phyloP scores from a whole-genome alignment of 1,140 invertebrate species.

The Pseudachorutes palmiensis region DNA sequence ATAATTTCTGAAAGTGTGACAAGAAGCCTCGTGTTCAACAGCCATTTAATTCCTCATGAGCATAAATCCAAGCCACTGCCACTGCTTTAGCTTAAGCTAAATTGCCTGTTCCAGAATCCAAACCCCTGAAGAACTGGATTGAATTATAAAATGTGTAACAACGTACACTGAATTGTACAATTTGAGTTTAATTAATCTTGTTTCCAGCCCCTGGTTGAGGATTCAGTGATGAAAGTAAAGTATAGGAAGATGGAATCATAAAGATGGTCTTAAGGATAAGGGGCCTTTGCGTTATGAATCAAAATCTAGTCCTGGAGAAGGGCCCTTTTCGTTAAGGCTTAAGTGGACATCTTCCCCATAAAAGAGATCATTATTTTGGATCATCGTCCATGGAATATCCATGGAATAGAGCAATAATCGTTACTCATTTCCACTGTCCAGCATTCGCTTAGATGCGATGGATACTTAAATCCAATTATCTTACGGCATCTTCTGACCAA shows the following conservation, averaged over 20 bases:
- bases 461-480: too few species aligned
- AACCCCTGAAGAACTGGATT: too few species aligned
- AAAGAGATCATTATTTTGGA: background rate
- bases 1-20: background rate
- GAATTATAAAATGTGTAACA: slow-evolving; percentile 6
- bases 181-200: slow-evolving; percentile 6
- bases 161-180: background rate
- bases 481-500: too few species aligned
- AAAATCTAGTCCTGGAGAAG: background rate
- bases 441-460: too few species aligned
- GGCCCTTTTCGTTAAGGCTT: background rate
- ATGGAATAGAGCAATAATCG: slow-evolving; percentile 4
- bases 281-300: background rate
- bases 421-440: slow-evolving; percentile 1
- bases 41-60: background rate
- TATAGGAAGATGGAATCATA: background rate
- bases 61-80: background rate
- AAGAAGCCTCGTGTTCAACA: background rate
- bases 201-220: background rate
- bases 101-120: too few species aligned
- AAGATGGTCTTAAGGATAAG: slow-evolving; percentile 3
- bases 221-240: background rate
- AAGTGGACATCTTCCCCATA: background rate
- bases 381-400: background rate
- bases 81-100: too few species aligned